phyloP scores from a whole-genome alignment of 2,888 invertebrate genomes.

The Allolobophora icterica region DNA sequence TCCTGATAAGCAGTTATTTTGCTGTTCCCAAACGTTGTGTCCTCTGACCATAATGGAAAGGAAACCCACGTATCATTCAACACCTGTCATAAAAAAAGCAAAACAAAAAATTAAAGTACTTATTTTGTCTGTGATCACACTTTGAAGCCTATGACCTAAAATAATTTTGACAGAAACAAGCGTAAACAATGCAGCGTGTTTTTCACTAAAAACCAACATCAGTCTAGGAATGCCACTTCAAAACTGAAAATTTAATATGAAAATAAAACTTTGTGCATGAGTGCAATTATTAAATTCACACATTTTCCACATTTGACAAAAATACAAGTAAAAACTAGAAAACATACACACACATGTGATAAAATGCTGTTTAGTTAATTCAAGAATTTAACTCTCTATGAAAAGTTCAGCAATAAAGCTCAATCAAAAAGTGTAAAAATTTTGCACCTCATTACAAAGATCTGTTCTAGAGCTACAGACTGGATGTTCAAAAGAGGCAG shows the following conservation, averaged over 20 bases:
- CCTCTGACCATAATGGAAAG: constrained; percentile 99
- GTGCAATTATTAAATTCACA: not conserved
- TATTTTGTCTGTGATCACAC: no score
- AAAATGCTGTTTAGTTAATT: not conserved
- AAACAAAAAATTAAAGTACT: not conserved
- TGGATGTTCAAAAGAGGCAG: constrained; percentile 78
- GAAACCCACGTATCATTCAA: constrained; percentile 98
- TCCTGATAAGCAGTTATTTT: constrained; percentile 97
- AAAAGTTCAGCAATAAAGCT: not conserved
- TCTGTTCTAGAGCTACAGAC: constrained; percentile 89
- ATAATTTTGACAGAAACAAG: not conserved
- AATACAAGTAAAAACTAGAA: not conserved
- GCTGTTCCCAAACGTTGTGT: constrained; percentile 79
- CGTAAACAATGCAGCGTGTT: not conserved
- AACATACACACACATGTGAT: not conserved
- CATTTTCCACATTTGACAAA: not conserved
- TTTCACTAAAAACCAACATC: not conserved
- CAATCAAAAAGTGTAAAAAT: not conserved
- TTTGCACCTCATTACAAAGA: constrained; percentile 78
- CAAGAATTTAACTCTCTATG: not conserved
- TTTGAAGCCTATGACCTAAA: not conserved
- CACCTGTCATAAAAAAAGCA: constrained; percentile 68
- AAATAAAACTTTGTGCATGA: not conserved
- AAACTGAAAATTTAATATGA: constrained; percentile 14
- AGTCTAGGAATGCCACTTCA: not conserved